Conservation (phyloP, 2,113 vertebrate genomes). For the Heterochromis multidens region DNA sequence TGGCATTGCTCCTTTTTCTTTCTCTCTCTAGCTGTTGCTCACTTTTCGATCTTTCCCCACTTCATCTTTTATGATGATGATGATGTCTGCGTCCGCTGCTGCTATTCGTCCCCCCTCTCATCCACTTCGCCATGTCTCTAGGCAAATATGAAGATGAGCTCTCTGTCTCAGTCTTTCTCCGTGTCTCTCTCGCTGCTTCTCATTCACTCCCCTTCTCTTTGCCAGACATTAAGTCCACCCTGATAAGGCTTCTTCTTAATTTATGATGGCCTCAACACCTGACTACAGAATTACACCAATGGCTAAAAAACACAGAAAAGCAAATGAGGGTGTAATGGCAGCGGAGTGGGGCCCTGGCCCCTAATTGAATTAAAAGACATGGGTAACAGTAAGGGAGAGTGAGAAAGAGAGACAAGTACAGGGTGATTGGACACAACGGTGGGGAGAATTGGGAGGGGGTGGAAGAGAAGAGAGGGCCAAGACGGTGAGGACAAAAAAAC, state of each 20-base stretch:
- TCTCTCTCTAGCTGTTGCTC: constrained; percentile 52
- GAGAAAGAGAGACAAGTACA: constrained; percentile 20
- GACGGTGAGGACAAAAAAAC: constrained; percentile 53
- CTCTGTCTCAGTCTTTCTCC: constrained; percentile 46
- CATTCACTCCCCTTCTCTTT: constrained; percentile 51
- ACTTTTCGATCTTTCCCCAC: constrained; percentile 68
- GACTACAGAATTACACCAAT: constrained; percentile 82
- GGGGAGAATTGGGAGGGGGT: constrained; percentile 17
- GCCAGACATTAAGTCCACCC: constrained; percentile 68
- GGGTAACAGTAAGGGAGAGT: constrained; percentile 42
- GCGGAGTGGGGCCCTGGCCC: constrained; percentile 83
- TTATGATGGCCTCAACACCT: constrained; percentile 73
- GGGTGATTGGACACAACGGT: constrained; percentile 39
- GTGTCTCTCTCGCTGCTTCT: constrained; percentile 34
- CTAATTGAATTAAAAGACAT: constrained; percentile 98
- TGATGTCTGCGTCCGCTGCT: constrained; percentile 64
- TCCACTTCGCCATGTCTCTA: constrained; percentile 72
- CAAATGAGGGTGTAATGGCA: constrained; percentile 91
- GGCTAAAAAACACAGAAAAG: constrained; percentile 78
- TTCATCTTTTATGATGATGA: constrained; percentile 68
- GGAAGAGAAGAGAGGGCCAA: constrained; percentile 32
- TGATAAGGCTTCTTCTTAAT: constrained; percentile 73
- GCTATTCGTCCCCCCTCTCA: constrained; percentile 68
- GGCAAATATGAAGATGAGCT: constrained; percentile 78
- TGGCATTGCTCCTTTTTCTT: constrained; percentile 53